phyloP scores from a whole-genome alignment of 2,888 invertebrate genomes.

The Hirtodrosophila trivittata region DNA sequence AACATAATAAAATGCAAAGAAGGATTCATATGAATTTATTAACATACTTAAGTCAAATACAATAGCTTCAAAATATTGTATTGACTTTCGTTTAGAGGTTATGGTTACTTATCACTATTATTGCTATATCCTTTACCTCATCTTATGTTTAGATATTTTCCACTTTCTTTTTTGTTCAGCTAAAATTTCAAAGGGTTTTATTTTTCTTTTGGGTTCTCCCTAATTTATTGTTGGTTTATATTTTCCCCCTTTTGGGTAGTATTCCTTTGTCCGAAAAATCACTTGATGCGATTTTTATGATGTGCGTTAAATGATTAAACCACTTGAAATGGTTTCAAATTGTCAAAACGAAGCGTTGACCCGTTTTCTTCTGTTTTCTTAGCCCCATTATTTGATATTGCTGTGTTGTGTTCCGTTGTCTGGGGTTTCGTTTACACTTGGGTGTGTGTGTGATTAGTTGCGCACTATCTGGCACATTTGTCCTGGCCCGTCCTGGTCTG shows the following conservation, averaged over 20 bases:
- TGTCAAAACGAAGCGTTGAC: constrained; percentile 49
- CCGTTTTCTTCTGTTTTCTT: constrained; percentile 50
- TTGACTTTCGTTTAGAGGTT: background rate
- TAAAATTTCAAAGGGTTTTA: constrained; percentile 65
- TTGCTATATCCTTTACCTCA: constrained; percentile 13
- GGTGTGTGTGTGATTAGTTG: constrained; percentile 35
- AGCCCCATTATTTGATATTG: constrained; percentile 46
- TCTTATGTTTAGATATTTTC: constrained; percentile 11
- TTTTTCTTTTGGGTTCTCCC: constrained; percentile 1
- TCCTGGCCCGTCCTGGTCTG: background rate
- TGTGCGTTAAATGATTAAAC: constrained; percentile 81
- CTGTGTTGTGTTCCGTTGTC: constrained; percentile 12
- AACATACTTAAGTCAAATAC: no score
- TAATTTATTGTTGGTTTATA: constrained; percentile 2
- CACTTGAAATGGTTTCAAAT: constrained; percentile 80
- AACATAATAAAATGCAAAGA: no score
- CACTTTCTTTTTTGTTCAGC: constrained; percentile 2
- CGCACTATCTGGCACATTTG: constrained; percentile 36
- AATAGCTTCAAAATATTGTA: no score
- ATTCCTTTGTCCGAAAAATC: constrained; percentile 66
- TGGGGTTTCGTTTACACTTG: constrained; percentile 39
- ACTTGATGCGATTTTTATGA: constrained; percentile 80
- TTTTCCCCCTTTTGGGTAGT: constrained; percentile 13
- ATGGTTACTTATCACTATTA: background rate
- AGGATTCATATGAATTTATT: no score